phyloP scores from a whole-genome alignment of 2,888 invertebrate species.

The Cremastobaeus sp. region DNA sequence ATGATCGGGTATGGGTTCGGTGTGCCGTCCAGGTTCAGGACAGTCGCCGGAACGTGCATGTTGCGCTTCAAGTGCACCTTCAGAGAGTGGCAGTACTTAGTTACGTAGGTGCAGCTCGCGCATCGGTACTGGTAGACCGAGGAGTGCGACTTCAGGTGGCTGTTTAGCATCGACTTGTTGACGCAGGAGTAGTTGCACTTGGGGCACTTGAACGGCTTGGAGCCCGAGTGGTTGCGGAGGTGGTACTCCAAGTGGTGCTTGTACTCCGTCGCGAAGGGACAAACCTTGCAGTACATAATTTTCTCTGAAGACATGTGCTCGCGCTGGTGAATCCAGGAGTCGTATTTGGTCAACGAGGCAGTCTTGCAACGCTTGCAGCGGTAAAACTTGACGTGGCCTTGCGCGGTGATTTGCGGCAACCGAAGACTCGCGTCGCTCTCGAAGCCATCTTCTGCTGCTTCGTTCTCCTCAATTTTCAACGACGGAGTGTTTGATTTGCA shows the following conservation, averaged over 20 bases:
- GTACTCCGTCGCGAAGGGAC: slow-evolving; percentile 98
- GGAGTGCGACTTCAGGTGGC: slow-evolving; percentile 97
- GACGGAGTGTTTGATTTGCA: neutral
- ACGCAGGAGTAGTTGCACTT: slow-evolving; percentile 95
- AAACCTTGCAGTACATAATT: slow-evolving; percentile 91
- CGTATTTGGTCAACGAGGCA: slow-evolving; percentile 90
- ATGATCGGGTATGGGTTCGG: slow-evolving; percentile 93
- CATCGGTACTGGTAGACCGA: slow-evolving; percentile 96
- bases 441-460: slow-evolving; percentile 2
- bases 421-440: slow-evolving; percentile 34
- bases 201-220: slow-evolving; percentile 96
- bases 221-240: slow-evolving; percentile 94
- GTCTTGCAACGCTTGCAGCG: slow-evolving; percentile 96
- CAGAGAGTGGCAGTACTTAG: slow-evolving; percentile 98
- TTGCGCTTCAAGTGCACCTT: slow-evolving; percentile 97
- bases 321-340: slow-evolving; percentile 95
- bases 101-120: slow-evolving; percentile 94
- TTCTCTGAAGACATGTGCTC: slow-evolving; percentile 96
- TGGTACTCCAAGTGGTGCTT: slow-evolving; percentile 99
- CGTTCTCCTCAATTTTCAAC: neutral
- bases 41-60: slow-evolving; percentile 92
- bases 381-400: slow-evolving; percentile 92
- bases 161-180: slow-evolving; percentile 99
- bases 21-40: slow-evolving; percentile 92
- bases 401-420: slow-evolving; percentile 67